phyloP scores from a whole-genome alignment of 2,797 vertebrate species.

The Leuciscus waleckii region DNA sequence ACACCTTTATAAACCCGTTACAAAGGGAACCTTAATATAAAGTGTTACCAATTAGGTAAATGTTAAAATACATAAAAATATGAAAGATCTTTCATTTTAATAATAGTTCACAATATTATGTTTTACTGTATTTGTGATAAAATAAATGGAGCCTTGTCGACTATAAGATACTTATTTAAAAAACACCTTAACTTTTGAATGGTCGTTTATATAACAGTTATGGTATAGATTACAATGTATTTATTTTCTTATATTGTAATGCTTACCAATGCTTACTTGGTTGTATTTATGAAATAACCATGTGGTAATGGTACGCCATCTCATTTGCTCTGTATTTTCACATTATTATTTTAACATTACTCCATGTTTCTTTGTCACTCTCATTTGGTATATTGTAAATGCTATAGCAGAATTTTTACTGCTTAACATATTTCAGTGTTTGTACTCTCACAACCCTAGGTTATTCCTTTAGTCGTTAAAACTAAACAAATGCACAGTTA shows the following conservation, averaged over 20 bases:
- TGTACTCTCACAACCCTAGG: background rate
- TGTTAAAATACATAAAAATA: too few species aligned
- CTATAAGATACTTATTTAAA: too few species aligned
- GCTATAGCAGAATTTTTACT: background rate
- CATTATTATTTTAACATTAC: background rate
- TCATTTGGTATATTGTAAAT: background rate
- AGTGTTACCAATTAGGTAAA: too few species aligned
- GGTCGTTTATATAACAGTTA: too few species aligned
- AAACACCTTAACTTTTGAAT: too few species aligned
- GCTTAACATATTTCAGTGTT: background rate
- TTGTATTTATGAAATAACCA: background rate
- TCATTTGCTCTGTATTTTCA: conserved; percentile 2
- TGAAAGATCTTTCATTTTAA: background rate
- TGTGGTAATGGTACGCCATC: background rate
- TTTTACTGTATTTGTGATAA: background rate
- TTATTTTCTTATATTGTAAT: background rate
- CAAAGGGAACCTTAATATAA: too few species aligned
- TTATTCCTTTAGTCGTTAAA: background rate
- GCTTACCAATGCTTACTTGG: background rate
- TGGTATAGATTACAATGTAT: too few species aligned
- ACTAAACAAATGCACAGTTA: background rate
- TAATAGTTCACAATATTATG: background rate
- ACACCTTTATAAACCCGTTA: too few species aligned
- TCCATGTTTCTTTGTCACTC: background rate
- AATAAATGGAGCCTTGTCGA: too few species aligned